Evolutionary conservation across 2,797 vertebrate species (phyloP), one percentile per base, ranked within the genome.

Genomic region (Choloepus didactylus): DNA sequence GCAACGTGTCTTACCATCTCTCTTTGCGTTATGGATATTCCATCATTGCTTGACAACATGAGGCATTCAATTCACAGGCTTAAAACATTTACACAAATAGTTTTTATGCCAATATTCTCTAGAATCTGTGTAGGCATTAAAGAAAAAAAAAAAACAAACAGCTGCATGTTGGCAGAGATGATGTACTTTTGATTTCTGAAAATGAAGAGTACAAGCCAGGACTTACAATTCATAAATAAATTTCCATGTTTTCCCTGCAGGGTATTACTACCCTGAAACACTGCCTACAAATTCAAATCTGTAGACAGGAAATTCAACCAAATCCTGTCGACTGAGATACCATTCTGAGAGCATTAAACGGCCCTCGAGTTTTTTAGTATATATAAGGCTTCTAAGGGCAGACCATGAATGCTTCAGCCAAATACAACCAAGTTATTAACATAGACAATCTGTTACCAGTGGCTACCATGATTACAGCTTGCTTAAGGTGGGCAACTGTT

Each of bases 221-320:
- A 96, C 87, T 95, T 96, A 95, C 27, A 95, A 97, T 95, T 97
- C 91, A 91, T 97, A 97, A 96, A 96, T 96, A 96, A 96, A 96
- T 95, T 89, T 91, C 75, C 93, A 96, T 97, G 91, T 97, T 89
- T 97, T 89, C 94, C 75, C 84, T 96, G 64, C 76, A 96, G 91
- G 77, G 93, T 93, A 96, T 92, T 96, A 97, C 95, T 93, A 97
- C 76, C 91, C 49, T 89, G 59, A 97, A 94, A 91, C 9, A 9
- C 80, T 96, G 86, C 87, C 91, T 91, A 85, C 73, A 85, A 80
- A 93, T 95, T 97, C 80, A 97, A 29, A 94, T 73, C 72, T 94
- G 10, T 49, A 56, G 96, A 79, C 62, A 96, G 70, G 51, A 67
- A 96, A 91, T 91, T 94, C 96, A 92, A 87, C 89, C 90, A 96